A percentile compares a stretch with the other conserved stretches of the same genome.
Conservation (phyloP, 2,888 invertebrate species). For the Coronaproctus castanopsis region DNA sequence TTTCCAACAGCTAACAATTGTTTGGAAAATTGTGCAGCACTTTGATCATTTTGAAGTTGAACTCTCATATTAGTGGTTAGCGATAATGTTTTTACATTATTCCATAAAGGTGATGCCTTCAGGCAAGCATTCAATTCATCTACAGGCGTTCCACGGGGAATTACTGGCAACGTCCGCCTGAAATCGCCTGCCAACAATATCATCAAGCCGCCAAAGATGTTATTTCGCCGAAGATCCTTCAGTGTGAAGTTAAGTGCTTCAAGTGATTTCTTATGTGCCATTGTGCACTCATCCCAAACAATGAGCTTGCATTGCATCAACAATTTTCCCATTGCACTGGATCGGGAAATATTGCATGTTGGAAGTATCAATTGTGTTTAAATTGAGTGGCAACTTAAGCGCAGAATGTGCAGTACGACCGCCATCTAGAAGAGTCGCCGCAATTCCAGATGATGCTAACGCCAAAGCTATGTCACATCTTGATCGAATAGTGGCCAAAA, state of each 20-base stretch:
- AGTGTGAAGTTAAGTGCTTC: constrained; percentile 25
- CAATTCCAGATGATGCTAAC: constrained; percentile 28
- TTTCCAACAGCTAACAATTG: constrained; percentile 20
- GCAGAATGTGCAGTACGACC: constrained; percentile 26
- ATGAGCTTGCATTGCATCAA: constrained; percentile 23
- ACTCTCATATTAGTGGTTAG: constrained; percentile 21
- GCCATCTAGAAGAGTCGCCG: constrained; percentile 26
- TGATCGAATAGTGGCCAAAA: constrained; percentile 24
- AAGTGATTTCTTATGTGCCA: constrained; percentile 24
- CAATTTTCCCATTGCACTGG: constrained; percentile 20
- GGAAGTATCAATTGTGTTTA: constrained; percentile 21
- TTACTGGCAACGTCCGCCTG: constrained; percentile 2
- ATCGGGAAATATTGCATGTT: constrained; percentile 23
- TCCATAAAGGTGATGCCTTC: not conserved
- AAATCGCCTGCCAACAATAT: constrained; percentile 5
- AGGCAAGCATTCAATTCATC: constrained; percentile 4
- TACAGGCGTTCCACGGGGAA: not conserved
- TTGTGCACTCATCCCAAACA: constrained; percentile 27
- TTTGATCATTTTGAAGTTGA: constrained; percentile 21
- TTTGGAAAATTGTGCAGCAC: constrained; percentile 20
- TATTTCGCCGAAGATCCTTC: constrained; percentile 8
- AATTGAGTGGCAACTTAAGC: constrained; percentile 25
- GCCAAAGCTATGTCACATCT: constrained; percentile 24
- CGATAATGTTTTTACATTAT: constrained; percentile 16
- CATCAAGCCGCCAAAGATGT: not conserved